Conservation (phyloP, 2,797 vertebrate genomes). For the Florisuga fusca region DNA sequence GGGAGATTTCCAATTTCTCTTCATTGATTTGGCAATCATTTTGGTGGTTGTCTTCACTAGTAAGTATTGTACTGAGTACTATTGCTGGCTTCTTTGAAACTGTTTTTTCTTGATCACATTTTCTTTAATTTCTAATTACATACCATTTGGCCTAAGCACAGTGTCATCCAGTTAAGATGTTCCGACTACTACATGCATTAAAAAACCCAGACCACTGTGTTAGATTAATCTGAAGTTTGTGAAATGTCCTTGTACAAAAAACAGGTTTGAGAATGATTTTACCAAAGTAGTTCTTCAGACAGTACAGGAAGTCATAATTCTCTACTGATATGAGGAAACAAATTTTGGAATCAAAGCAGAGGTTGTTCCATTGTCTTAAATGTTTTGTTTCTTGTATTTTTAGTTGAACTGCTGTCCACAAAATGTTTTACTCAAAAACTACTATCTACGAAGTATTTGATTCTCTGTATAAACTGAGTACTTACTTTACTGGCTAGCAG, state of each 20-base stretch:
- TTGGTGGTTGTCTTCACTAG: conserved; percentile 96
- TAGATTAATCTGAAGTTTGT: neutral
- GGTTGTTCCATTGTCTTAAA: neutral
- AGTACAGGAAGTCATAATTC: neutral
- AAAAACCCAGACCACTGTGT: neutral
- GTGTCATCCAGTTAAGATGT: neutral
- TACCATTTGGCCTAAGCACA: neutral
- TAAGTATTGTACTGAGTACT: conserved; percentile 80
- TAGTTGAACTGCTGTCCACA: neutral
- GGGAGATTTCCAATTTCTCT: conserved; percentile 98
- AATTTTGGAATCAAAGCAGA: neutral
- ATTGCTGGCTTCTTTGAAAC: neutral
- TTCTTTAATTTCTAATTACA: neutral
- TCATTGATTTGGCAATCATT: conserved; percentile 97
- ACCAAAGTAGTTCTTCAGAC: neutral
- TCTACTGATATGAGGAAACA: neutral
- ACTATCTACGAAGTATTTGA: neutral
- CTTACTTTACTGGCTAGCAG: neutral
- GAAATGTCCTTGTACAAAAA: neutral
- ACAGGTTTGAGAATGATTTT: neutral
- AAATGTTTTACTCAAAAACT: neutral
- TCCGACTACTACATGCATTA: neutral
- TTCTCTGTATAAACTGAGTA: neutral
- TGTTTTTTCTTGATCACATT: neutral
- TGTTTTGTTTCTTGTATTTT: neutral